Conservation (phyloP, 2,888 invertebrate species). For the Lithophane socia region DNA sequence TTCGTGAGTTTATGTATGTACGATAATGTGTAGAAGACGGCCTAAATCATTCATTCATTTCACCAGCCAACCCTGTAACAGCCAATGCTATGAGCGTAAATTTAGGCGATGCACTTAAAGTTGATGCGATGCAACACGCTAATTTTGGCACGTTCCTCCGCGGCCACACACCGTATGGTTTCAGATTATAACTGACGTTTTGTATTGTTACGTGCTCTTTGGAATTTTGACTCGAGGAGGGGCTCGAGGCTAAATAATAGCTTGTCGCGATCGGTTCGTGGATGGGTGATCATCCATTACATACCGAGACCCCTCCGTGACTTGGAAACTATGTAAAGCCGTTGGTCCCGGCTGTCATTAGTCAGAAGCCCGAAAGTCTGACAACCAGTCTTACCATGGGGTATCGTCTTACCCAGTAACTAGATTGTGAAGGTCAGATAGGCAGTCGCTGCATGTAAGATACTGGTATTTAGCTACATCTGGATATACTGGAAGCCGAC, state of each 20-base stretch:
- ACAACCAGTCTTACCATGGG: neutral
- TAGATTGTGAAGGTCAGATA: neutral
- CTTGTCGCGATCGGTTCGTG: neutral
- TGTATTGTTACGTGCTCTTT: slow-evolving; percentile 30
- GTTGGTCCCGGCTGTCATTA: neutral
- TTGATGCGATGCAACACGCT: slow-evolving; percentile 45
- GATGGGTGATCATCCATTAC: neutral
- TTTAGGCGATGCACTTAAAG: slow-evolving; percentile 55
- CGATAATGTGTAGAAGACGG: too few relatives aligned
- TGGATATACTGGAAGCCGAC: neutral
- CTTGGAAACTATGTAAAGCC: neutral
- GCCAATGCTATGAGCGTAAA: slow-evolving; percentile 32
- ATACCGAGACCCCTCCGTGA: neutral
- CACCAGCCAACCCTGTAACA: slow-evolving; percentile 21
- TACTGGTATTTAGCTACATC: neutral
- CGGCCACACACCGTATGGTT: slow-evolving; percentile 1
- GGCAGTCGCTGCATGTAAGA: neutral
- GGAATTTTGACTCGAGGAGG: slow-evolving; percentile 6
- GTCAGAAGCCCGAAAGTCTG: neutral
- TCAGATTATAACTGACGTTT: slow-evolving; percentile 20
- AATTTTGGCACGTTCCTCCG: slow-evolving; percentile 52
- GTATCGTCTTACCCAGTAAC: neutral
- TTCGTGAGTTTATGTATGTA: too few relatives aligned
- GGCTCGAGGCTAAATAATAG: neutral
- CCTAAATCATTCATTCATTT: neutral